Conservation (phyloP, 2,888 invertebrate genomes). For the Acrocera orbiculus region DNA sequence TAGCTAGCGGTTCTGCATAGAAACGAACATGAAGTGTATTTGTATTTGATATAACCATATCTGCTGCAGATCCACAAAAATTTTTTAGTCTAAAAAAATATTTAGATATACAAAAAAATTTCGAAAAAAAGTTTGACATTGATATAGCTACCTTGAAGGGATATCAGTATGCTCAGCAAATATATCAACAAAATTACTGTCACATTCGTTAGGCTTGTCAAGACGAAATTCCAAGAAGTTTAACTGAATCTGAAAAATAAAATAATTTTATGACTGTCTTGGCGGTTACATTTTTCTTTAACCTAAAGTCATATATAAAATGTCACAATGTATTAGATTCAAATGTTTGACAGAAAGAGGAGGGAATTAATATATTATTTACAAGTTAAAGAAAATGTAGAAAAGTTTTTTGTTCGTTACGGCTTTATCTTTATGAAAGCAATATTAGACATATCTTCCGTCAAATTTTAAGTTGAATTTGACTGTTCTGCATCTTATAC, state of each 20-base stretch:
- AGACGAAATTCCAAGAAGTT: slow-evolving; percentile 47
- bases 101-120: background rate
- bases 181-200: slow-evolving; percentile 56
- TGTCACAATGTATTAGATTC: no score
- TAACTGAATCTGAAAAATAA: slow-evolving; percentile 42
- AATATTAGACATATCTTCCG: no score
- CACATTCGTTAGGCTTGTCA: slow-evolving; percentile 59
- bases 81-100: slow-evolving; percentile 36
- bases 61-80: slow-evolving; percentile 77
- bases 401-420: no score
- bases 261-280: background rate
- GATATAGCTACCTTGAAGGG: slow-evolving; percentile 31
- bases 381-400: no score
- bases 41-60: slow-evolving; percentile 46
- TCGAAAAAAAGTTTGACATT: background rate
- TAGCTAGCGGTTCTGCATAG: slow-evolving; percentile 43
- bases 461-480: no score
- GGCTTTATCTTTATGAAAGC: no score
- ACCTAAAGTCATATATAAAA: no score
- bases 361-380: no score
- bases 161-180: slow-evolving; percentile 47
- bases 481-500: no score
- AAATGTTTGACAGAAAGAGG: no score
- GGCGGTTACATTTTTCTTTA: no score
- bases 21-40: slow-evolving; percentile 60